Evolutionary conservation across 1,140 invertebrate genomes (phyloP).

Genomic region (Pseudobourletiella spinata): DNA sequence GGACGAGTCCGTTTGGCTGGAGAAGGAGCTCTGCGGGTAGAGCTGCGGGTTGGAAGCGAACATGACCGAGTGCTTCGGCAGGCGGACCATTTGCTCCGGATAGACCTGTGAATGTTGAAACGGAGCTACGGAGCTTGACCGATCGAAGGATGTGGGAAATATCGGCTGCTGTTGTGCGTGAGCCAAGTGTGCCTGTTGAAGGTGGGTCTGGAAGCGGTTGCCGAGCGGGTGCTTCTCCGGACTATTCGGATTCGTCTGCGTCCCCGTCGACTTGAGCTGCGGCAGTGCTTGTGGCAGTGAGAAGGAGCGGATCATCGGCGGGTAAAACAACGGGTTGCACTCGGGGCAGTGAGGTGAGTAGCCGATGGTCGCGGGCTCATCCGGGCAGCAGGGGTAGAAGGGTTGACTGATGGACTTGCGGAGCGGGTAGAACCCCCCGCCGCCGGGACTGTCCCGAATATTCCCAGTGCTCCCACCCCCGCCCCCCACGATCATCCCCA

Average conservation of each 20-base stretch:
- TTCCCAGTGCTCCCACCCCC: neutral
- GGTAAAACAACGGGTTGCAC: conserved; percentile 12
- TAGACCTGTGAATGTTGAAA: neutral
- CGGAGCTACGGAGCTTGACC: neutral
- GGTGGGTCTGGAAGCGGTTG: neutral
- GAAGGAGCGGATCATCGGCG: conserved; percentile 31
- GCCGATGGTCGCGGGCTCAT: neutral
- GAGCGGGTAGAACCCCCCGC: conserved; percentile 27
- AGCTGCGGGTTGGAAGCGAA: conserved; percentile 33
- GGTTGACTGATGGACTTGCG: conserved; percentile 31
- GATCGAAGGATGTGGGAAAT: conserved; percentile 25
- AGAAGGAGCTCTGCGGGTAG: conserved; percentile 12
- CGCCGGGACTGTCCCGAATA: conserved; percentile 1
- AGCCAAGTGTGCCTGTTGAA: neutral
- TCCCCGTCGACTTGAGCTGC: conserved; percentile 24
- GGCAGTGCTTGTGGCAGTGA: conserved; percentile 27
- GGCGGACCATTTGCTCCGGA: neutral
- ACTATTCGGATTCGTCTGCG: conserved; percentile 32
- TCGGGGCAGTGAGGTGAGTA: conserved; percentile 32
- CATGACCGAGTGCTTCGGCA: conserved; percentile 29
- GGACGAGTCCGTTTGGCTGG: neutral
- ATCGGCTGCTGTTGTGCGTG: neutral
- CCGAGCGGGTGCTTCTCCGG: conserved; percentile 16
- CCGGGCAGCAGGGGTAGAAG: conserved; percentile 23
- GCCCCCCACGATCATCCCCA: neutral